phyloP scores from a whole-genome alignment of 2,113 vertebrate genomes.

The Phrynocephalus versicolor region DNA sequence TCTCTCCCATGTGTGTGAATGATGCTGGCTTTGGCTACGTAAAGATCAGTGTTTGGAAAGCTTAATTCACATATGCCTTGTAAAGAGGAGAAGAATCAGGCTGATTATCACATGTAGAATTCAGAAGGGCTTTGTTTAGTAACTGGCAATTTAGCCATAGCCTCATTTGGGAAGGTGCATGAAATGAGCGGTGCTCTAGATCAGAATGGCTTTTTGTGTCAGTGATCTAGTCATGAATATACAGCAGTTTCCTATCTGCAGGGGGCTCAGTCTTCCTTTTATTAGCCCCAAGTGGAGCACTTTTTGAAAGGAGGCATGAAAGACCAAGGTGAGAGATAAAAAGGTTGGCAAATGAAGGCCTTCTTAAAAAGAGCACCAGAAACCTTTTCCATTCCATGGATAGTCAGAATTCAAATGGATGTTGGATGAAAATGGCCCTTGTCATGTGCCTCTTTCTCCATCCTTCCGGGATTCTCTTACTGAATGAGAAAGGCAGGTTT shows the following conservation, averaged over 20 bases:
- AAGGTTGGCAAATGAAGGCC: slow-evolving; percentile 39
- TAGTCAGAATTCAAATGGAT: slow-evolving; percentile 48
- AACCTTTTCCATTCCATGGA: slow-evolving; percentile 29
- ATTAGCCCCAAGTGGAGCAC: slow-evolving; percentile 34
- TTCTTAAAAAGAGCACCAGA: slow-evolving; percentile 45
- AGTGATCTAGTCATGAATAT: slow-evolving; percentile 27
- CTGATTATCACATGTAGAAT: slow-evolving; percentile 31
- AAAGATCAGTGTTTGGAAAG: neutral
- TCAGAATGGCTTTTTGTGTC: slow-evolving; percentile 31
- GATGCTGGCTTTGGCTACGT: neutral
- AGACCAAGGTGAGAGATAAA: slow-evolving; percentile 41
- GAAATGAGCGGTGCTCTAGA: slow-evolving; percentile 35
- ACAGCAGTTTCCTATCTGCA: slow-evolving; percentile 28
- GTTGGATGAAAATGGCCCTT: slow-evolving; percentile 43
- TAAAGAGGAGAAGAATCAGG: slow-evolving; percentile 25
- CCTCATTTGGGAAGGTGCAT: slow-evolving; percentile 38
- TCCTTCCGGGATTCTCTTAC: slow-evolving; percentile 55
- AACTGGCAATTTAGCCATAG: slow-evolving; percentile 40
- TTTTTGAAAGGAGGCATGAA: slow-evolving; percentile 27
- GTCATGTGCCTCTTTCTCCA: slow-evolving; percentile 46
- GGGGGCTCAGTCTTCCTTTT: slow-evolving; percentile 30
- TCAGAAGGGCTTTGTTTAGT: slow-evolving; percentile 30
- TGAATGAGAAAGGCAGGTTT: slow-evolving; percentile 46
- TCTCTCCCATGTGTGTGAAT: neutral
- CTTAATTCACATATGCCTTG: neutral